Base-by-base conservation (phyloP, 1,140 invertebrate species). In the Drosophila sulfurigaster region DNA sequence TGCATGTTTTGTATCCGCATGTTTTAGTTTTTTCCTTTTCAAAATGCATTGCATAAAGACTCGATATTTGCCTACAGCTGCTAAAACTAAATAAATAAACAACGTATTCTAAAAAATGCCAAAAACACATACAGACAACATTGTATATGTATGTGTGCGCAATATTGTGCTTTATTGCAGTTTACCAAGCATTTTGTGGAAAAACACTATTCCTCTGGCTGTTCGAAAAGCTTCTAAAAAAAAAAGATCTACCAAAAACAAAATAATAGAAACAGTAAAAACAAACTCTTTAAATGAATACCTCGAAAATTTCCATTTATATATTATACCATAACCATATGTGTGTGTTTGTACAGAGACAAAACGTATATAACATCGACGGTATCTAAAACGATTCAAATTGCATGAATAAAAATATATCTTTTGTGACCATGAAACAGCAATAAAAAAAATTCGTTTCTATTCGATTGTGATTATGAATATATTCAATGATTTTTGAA, bases 1-100 rank as follows among this genome's bases (percentile, higher is more conserved):
- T 88, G 83, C 80, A 79, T 83, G 80, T 83, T 78, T 25, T 83
- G 35, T 67, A 71, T 88, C 52, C 67, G 83, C 83, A 87, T 87
- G 83, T 51, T 51, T 28, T 28, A 10, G 28, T 58, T 54, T 74
- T 78, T 85, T 66, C 52, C 41, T 4, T 77, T 73, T 79, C 79
- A 7, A 69, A 76, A 81, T 48, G 51, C 75, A 59, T 65, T 81
- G 32, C 65, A 72, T 62, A 74, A 56, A 72, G 67, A 69, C 58
- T 25, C 62, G n/a, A 74, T 70, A 73, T 82, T 79, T 85, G 78
- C 45, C 49, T 43, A 59, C 41, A 69, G 51, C 48, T 64, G 30
- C 16, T 16, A 57, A 72, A 65, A 64, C 32, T 43, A 57, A 72
- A 78, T 56, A 67, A 62, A 70, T 64, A 46, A 59, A 70, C 54